These are phyloP conservation scores for Ailuropoda melanoleuca DNA, from an alignment of 2,113 vertebrate species.

Conservation along the genomic window DNA sequence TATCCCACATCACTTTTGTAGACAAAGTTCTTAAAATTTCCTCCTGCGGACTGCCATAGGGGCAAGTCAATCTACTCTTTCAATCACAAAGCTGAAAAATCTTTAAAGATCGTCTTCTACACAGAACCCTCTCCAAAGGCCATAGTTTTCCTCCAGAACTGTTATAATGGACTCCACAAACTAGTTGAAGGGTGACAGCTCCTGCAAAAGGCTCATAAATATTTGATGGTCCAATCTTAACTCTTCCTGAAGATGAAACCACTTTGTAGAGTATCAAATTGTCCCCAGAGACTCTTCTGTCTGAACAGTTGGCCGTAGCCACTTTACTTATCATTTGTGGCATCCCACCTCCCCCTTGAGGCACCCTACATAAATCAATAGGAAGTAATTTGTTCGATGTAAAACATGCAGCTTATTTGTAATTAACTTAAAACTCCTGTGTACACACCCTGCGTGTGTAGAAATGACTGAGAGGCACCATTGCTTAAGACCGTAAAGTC, in stretches of 20 bases:
- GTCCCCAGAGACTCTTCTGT: constrained; percentile 68
- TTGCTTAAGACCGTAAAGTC: not conserved
- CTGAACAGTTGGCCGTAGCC: constrained; percentile 15
- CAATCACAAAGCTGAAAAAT: not conserved
- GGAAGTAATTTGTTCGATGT: constrained; percentile 62
- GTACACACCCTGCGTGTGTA: not conserved
- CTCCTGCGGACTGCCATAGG: not conserved
- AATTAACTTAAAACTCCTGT: constrained; percentile 39
- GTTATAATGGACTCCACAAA: not conserved
- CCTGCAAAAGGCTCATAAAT: constrained; percentile 55
- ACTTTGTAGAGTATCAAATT: constrained; percentile 52
- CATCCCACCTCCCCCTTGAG: not conserved
- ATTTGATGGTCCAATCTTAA: constrained; percentile 54
- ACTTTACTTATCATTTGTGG: constrained; percentile 50
- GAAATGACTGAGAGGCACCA: not conserved
- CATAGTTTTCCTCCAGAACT: not conserved
- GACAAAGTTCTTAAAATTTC: not conserved
- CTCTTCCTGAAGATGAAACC: constrained; percentile 57
- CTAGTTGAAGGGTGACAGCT: constrained; percentile 18
- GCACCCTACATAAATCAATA: constrained; percentile 58
- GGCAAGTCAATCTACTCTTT: not conserved
- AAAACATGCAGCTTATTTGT: not conserved
- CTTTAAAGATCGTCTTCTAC: not conserved
- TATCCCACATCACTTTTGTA: not conserved
- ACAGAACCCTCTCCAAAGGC: not conserved